Evolutionary conservation across 2,113 vertebrate species (phyloP).

Genomic region (Gobiocypris rarus): DNA sequence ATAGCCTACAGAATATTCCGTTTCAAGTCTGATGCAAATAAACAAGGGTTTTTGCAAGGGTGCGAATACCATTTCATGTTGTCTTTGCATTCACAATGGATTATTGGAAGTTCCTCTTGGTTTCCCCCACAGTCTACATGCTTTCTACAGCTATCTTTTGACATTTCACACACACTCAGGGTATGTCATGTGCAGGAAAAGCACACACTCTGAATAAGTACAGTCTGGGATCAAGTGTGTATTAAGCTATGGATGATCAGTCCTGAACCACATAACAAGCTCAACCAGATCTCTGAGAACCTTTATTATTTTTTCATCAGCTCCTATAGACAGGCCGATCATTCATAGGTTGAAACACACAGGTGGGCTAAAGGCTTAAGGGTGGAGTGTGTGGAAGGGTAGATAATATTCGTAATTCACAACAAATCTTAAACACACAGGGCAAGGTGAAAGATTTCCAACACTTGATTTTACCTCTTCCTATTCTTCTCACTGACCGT

Average conservation of each 20-base stretch:
- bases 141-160: neutral
- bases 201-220: conserved; percentile 9
- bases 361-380: neutral
- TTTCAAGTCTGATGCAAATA: conserved; percentile 9
- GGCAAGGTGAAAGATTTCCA: neutral
- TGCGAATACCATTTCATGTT: neutral
- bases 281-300: no score
- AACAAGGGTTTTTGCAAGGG: neutral
- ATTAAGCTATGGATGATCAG: conserved; percentile 28
- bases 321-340: neutral
- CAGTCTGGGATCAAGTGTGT: neutral
- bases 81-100: neutral
- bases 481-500: conserved; percentile 44
- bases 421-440: conserved; percentile 30
- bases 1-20: conserved; percentile 13
- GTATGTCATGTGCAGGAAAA: neutral
- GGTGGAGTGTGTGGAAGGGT: neutral
- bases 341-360: conserved; percentile 32
- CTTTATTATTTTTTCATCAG: neutral
- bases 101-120: neutral
- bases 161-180: conserved; percentile 22
- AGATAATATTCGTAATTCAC: neutral
- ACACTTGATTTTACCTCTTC: conserved; percentile 33
- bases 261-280: neutral
- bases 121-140: neutral